Evolutionary conservation across 2,113 vertebrate genomes (phyloP), one percentile per base, ranked within the genome.

Genomic region (Cairina moschata): DNA sequence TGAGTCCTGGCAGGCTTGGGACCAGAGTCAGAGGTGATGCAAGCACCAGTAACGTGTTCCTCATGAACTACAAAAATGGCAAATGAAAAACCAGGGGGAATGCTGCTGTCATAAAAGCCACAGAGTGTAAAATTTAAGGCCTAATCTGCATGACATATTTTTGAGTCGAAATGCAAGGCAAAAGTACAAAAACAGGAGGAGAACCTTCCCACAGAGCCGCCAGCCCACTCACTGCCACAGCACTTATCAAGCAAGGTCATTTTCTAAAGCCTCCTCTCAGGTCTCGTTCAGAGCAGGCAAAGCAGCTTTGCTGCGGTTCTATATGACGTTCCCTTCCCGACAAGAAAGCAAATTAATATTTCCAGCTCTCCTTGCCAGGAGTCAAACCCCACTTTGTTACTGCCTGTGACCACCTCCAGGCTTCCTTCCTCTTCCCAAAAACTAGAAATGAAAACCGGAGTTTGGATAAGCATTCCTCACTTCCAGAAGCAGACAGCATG

Each of bases 11-110:
- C 67, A 94, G 93, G 72, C 85, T 66, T 29, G 16, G 79, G 68
- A 94, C 46, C 71, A 50, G 50, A 88, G 93, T 91, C 87, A 94
- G 82, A 90, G 90, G 91, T 88, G 85, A 97, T 20, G 40, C 1
- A 6, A 89, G 78, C 74, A 80, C 52, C 87, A 87, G 2, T 2
- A 73, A 3, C 2, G 1, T 2, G 0, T 44, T 73, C 72, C 40
- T 77, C 76, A 12, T 18, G 0, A 3, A 18, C 82, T 48, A n/a
- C 12, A 5, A 55, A 88, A 71, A 69, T 9, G 40, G 67, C 62
- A 92, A 82, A 11, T 48, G 22, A 71, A 81, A 94, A 95, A 74
- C 22, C 72, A 65, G 20, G 13, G 54, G 28, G 25, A 86, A 74
- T 29, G 74, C 40, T 67, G 76, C 36, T 36, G 28, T 26, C 34